Evolutionary conservation across 1,140 invertebrate species (phyloP).

Genomic region (Zaprionus vittiger): DNA sequence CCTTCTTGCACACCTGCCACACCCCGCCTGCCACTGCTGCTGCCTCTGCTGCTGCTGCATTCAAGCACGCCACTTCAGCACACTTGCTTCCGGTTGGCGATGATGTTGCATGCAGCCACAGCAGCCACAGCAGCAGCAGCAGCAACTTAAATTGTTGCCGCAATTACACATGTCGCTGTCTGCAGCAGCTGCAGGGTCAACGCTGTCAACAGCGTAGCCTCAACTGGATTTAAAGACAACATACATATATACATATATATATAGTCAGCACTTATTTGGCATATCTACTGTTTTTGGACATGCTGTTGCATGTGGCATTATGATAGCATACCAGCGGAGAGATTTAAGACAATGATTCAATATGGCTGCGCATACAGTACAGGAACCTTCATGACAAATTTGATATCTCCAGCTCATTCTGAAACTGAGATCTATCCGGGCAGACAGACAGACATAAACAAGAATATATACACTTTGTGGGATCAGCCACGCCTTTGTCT

Average conservation of each 20-base stretch:
- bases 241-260: not conserved
- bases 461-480: too few species aligned
- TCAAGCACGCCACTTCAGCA: slow-evolving; percentile 55
- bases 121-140: slow-evolving; percentile 15
- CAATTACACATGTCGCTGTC: slow-evolving; percentile 77
- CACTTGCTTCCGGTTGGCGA: slow-evolving; percentile 70
- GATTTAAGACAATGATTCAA: not conserved
- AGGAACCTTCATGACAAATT: too few species aligned
- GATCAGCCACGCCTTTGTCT: too few species aligned
- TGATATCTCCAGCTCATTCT: too few species aligned
- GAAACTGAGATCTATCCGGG: too few species aligned
- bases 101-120: slow-evolving; percentile 61
- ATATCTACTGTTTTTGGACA: not conserved
- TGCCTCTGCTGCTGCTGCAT: slow-evolving; percentile 7
- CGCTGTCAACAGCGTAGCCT: slow-evolving; percentile 50
- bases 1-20: slow-evolving; percentile 13
- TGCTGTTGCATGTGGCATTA: not conserved
- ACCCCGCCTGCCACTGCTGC: not conserved
- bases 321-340: not conserved
- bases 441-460: too few species aligned
- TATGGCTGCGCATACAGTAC: not conserved
- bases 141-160: slow-evolving; percentile 76
- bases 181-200: slow-evolving; percentile 76
- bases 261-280: not conserved
- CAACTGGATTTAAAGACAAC: slow-evolving; percentile 57